Percentiles rank a stretch among this genome's conserved stretches.
Evolutionary conservation across 2,888 invertebrate species (phyloP).

Genomic region (Chirona hameri): DNA sequence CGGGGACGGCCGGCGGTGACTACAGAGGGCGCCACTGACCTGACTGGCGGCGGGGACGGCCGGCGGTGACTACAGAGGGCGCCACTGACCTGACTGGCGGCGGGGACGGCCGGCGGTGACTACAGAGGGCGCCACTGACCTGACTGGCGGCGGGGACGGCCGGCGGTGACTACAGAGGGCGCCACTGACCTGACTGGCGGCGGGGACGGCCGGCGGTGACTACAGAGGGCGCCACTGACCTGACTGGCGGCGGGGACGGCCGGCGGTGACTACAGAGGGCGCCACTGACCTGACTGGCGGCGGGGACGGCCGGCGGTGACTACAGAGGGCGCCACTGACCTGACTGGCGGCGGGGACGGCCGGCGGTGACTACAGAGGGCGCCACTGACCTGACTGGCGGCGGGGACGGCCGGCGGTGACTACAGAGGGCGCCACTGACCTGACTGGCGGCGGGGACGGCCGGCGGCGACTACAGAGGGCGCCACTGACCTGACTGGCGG

Average conservation of each 20-base stretch:
- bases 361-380: constrained; percentile 31
- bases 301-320: too few relatives aligned
- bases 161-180: constrained; percentile 31
- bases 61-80: constrained; percentile 31
- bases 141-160: constrained; percentile 37
- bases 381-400: too few relatives aligned
- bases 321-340: constrained; percentile 28
- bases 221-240: constrained; percentile 28
- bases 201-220: too few relatives aligned
- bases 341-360: constrained; percentile 37
- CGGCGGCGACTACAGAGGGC: too few relatives aligned
- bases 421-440: constrained; percentile 28
- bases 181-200: too few relatives aligned
- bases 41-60: constrained; percentile 37
- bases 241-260: constrained; percentile 37
- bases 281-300: too few relatives aligned
- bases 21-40: constrained; percentile 28
- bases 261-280: constrained; percentile 31
- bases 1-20: too few relatives aligned
- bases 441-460: constrained; percentile 32
- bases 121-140: constrained; percentile 28
- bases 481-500: too few relatives aligned
- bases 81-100: too few relatives aligned
- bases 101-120: too few relatives aligned
- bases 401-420: too few relatives aligned